Percentiles rank a stretch among this genome's conserved stretches.
phyloP scores from a whole-genome alignment of 2,113 vertebrate species.

The Nesoenas mayeri region DNA sequence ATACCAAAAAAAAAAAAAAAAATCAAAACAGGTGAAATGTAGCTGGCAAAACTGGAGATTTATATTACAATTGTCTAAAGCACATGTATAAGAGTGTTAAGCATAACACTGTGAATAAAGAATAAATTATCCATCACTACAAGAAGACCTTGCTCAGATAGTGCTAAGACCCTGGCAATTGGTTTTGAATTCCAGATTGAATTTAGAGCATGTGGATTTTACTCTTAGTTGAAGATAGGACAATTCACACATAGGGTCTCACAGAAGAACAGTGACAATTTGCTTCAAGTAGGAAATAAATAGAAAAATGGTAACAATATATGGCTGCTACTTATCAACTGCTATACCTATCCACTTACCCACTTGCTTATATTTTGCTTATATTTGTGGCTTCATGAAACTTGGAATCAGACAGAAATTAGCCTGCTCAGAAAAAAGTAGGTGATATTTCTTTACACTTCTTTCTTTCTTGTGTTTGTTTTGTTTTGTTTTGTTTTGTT shows the following conservation, averaged over 20 bases:
- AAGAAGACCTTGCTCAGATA: background rate
- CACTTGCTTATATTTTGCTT: background rate
- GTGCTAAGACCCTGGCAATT: background rate
- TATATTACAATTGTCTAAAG: background rate
- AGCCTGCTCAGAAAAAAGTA: background rate
- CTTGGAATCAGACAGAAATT: background rate
- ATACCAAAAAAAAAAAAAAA: background rate
- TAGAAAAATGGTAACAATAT: background rate
- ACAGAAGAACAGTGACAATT: background rate
- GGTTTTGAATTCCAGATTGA: background rate
- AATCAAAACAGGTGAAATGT: background rate
- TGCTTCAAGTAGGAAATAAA: background rate
- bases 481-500: background rate
- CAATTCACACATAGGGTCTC: background rate
- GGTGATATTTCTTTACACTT: background rate
- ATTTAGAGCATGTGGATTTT: background rate
- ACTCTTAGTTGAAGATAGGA: background rate
- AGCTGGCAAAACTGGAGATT: background rate
- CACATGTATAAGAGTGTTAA: background rate
- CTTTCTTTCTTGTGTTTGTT: too few relatives aligned
- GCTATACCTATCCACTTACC: background rate
- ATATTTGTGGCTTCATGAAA: background rate
- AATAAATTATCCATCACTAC: background rate
- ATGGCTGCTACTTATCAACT: background rate
- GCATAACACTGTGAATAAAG: background rate